phyloP scores from a whole-genome alignment of 2,888 invertebrate genomes.

The Agrotis puta region DNA sequence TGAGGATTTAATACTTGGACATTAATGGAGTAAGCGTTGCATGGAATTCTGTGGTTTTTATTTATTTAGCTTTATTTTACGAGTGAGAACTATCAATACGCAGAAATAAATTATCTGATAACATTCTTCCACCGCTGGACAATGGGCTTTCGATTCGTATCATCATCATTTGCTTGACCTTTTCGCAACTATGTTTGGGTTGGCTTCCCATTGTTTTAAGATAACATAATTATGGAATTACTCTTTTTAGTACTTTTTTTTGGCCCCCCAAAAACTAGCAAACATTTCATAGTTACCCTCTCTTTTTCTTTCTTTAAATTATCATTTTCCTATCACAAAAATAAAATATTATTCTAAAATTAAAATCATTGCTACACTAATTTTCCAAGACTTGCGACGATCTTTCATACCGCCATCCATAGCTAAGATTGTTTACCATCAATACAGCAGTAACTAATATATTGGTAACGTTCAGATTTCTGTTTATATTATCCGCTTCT shows the following conservation, averaged over 20 bases:
- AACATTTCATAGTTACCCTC: too few relatives aligned
- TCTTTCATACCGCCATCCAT: constrained; percentile 4
- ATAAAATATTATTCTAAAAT: too few relatives aligned
- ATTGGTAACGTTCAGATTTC: constrained; percentile 55
- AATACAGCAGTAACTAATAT: constrained; percentile 55
- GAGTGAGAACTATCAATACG: not conserved
- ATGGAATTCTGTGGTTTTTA: constrained; percentile 21
- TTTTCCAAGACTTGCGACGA: constrained; percentile 16
- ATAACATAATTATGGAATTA: too few relatives aligned
- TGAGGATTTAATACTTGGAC: constrained; percentile 32
- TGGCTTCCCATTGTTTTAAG: too few relatives aligned
- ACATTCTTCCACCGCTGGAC: not conserved
- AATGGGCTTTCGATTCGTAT: not conserved
- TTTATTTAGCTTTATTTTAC: constrained; percentile 7
- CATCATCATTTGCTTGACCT: too few relatives aligned
- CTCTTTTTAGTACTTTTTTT: too few relatives aligned
- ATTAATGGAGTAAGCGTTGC: constrained; percentile 34
- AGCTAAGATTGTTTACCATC: constrained; percentile 45
- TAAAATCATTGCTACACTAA: too few relatives aligned
- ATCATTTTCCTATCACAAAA: too few relatives aligned
- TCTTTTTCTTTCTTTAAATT: too few relatives aligned
- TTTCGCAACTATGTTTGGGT: too few relatives aligned
- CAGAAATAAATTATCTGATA: too few relatives aligned
- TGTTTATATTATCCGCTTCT: constrained; percentile 49
- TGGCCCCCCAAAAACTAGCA: too few relatives aligned